A percentile compares a stretch with the other conserved stretches of the same genome.
Conservation (phyloP, 2,113 vertebrate species). For the Actinemys pallida region DNA sequence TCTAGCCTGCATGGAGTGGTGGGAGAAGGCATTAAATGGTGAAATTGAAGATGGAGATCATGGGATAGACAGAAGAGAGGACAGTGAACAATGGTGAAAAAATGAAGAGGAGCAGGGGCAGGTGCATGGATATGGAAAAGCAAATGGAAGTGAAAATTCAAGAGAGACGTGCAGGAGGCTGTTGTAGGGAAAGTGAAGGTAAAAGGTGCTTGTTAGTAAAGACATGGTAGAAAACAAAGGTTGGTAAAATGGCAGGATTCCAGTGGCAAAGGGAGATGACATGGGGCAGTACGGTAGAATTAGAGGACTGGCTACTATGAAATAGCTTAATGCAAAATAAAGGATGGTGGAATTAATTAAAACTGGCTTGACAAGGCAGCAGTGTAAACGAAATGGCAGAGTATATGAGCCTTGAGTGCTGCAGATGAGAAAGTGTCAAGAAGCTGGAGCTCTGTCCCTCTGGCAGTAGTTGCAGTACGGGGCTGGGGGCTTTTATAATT, state of each 20-base stretch:
- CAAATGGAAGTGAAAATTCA: background rate
- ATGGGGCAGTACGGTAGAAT: background rate
- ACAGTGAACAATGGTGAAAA: background rate
- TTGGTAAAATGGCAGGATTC: background rate
- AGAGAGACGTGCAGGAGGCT: background rate
- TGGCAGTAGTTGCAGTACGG: background rate
- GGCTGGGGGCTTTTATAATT: background rate
- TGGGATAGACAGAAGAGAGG: background rate
- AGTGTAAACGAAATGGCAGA: constrained; percentile 11
- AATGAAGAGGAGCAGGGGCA: too few relatives aligned
- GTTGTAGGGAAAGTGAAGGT: background rate
- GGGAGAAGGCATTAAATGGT: too few relatives aligned
- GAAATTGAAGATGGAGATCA: too few relatives aligned
- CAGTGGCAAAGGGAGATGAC: background rate
- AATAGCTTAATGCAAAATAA: background rate
- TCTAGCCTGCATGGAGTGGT: too few relatives aligned
- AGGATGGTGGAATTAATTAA: background rate
- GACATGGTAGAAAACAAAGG: background rate
- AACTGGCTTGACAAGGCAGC: background rate
- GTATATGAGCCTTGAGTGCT: background rate
- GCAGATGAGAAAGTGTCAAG: background rate
- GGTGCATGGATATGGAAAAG: background rate
- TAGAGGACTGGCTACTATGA: background rate
- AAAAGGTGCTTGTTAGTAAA: background rate
- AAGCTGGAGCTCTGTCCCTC: background rate